Conservation (phyloP, 2,797 vertebrate genomes). For the Coluber constrictor region DNA sequence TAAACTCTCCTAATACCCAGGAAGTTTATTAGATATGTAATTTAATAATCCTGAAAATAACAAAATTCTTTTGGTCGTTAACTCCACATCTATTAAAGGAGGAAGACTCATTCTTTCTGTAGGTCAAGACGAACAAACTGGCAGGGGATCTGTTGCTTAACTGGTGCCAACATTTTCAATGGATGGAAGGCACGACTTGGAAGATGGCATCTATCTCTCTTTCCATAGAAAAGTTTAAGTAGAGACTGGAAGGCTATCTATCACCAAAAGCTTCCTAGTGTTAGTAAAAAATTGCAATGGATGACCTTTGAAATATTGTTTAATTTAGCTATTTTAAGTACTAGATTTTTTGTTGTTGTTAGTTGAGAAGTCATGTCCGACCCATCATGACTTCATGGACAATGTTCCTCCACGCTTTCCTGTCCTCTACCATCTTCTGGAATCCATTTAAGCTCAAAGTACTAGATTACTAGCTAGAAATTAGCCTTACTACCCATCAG, state of each 20-base stretch:
- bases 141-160: not conserved
- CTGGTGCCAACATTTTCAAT: not conserved
- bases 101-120: constrained; percentile 49
- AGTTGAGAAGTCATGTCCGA: too few relatives aligned
- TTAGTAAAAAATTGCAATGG: not conserved
- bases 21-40: constrained; percentile 85
- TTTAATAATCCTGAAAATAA: constrained; percentile 92
- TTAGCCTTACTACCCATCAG: not conserved
- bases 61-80: constrained; percentile 72
- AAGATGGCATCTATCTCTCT: not conserved
- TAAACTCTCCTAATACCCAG: constrained; percentile 78
- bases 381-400: too few relatives aligned
- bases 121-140: constrained; percentile 36
- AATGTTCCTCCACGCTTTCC: too few relatives aligned
- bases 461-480: not conserved
- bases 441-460: not conserved
- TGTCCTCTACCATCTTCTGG: too few relatives aligned
- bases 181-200: not conserved
- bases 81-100: constrained; percentile 50
- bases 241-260: not conserved
- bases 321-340: not conserved
- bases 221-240: not conserved
- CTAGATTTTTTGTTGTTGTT: not conserved
- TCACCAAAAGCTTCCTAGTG: not conserved
- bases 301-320: not conserved